Percentiles rank a stretch among this genome's conserved stretches.
These are phyloP conservation scores for Chromoteleia sp. DNA, from an alignment of 2,888 invertebrate species.

Conservation along the genomic window DNA sequence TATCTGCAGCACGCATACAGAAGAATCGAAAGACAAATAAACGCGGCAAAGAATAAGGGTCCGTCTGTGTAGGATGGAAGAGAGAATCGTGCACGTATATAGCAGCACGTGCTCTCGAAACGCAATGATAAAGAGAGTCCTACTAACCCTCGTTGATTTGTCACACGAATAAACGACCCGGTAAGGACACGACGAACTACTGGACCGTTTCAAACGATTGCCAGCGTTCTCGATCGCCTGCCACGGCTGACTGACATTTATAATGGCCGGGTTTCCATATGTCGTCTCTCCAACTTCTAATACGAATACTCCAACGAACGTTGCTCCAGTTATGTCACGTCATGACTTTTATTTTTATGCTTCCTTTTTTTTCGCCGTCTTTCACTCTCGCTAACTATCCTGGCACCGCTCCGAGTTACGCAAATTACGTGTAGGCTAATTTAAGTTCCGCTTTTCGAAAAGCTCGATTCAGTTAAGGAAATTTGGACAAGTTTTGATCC, in stretches of 20 bases:
- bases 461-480: constrained; percentile 3
- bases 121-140: constrained; percentile 61
- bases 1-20: constrained; percentile 31
- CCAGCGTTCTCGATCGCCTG: constrained; percentile 60
- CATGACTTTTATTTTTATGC: constrained; percentile 38
- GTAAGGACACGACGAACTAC: constrained; percentile 60
- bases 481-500: not conserved
- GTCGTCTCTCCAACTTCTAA: constrained; percentile 58
- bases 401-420: constrained; percentile 8
- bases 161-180: constrained; percentile 65
- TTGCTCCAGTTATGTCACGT: constrained; percentile 53
- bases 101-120: constrained; percentile 49
- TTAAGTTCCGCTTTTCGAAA: constrained; percentile 14
- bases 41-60: constrained; percentile 49
- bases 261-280: constrained; percentile 71
- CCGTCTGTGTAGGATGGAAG: constrained; percentile 9
- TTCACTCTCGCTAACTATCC: constrained; percentile 5
- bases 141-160: constrained; percentile 64
- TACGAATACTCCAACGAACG: constrained; percentile 32
- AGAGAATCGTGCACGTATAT: constrained; percentile 12
- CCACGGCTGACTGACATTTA: constrained; percentile 72
- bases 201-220: constrained; percentile 69
- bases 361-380: not conserved
- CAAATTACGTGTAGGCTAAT: constrained; percentile 18
- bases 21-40: constrained; percentile 58